phyloP scores from a whole-genome alignment of 2,888 invertebrate genomes.

The Thera obeliscata region DNA sequence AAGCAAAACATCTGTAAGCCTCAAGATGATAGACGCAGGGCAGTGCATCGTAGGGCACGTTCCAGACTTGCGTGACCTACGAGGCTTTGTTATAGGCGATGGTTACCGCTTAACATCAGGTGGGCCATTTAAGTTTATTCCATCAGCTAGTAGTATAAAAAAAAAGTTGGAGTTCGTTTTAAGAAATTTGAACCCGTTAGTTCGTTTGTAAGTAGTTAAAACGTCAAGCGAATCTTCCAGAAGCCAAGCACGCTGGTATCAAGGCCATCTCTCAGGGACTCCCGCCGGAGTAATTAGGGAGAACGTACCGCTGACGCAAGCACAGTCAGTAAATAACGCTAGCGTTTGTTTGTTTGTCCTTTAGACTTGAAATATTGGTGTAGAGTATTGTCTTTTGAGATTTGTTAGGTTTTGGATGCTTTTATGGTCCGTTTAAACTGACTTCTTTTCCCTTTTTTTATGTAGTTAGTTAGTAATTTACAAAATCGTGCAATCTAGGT shows the following conservation, averaged over 20 bases:
- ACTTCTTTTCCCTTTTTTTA: not conserved
- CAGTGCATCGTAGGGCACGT: no score
- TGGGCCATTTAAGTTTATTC: no score
- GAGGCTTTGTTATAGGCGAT: no score
- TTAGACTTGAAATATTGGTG: constrained; percentile 30
- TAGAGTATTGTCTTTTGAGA: constrained; percentile 30
- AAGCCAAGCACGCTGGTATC: constrained; percentile 20
- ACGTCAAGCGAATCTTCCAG: constrained; percentile 15
- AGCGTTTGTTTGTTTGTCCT: constrained; percentile 35
- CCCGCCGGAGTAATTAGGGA: constrained; percentile 34
- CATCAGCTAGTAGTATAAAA: no score
- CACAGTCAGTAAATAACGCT: constrained; percentile 27
- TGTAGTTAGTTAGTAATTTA: not conserved
- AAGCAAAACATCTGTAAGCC: no score
- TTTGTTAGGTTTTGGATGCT: constrained; percentile 14
- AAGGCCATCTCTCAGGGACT: constrained; percentile 21
- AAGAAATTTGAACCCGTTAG: no score
- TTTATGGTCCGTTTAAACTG: constrained; percentile 1
- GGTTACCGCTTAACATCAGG: no score
- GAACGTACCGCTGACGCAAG: constrained; percentile 25
- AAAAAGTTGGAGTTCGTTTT: no score
- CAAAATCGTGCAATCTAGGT: no score
- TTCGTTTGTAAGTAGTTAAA: not conserved
- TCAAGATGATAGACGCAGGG: no score
- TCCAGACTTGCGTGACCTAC: no score